Evolutionary conservation across 2,797 vertebrate genomes (phyloP), one percentile per base, ranked within the genome.

Genomic region (Mastacembelus armatus): DNA sequence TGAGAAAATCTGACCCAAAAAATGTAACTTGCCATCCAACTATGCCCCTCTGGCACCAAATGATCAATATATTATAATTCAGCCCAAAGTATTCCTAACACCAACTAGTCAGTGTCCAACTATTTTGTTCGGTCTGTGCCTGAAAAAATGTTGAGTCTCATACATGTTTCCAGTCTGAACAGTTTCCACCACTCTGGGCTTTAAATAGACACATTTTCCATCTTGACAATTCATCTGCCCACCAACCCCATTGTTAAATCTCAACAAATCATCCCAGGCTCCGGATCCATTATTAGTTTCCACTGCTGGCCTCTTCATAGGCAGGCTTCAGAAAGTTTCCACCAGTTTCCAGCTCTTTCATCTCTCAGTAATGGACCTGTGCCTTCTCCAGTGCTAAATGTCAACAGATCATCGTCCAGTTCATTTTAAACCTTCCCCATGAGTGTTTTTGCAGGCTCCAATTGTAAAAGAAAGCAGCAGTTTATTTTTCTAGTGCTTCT

Each of bases 181-280:
- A 71, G 77, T 90, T 90, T 89, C 89, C 84, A 66, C 76, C 66
- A 74, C 68, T 59, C 57, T 1, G n/a, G 48, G 63, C 88, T 91
- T 91, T 90, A 92, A 91, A 92, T 92, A 91, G 89, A 77, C 50
- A 39, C 61, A 26, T 58, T 92, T 90, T 89, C 88, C 91, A 89
- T 89, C 82, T 89, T 86, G 82, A 88, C 78, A 85, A 85, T 89
- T 86, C 87, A 84, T 88, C 85, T 88, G 84, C 83, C 80, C 84
- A 77, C 77, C 85, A 78, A 89, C 79, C 66, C 86, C 74, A 88
- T 90, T 90, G 85, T 91, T 90, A 90, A 88, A 91, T 81, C 84
- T 79, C 74, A 58, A 77, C 79, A 85, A 86, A 88, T 88, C 81
- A 80, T 74, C 70, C 61, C 64, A 72, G 78, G 71, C 83, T 71